phyloP scores from a whole-genome alignment of 35 echinoderm and acorn worm genomes.

The Apostichopus parvimensis region DNA sequence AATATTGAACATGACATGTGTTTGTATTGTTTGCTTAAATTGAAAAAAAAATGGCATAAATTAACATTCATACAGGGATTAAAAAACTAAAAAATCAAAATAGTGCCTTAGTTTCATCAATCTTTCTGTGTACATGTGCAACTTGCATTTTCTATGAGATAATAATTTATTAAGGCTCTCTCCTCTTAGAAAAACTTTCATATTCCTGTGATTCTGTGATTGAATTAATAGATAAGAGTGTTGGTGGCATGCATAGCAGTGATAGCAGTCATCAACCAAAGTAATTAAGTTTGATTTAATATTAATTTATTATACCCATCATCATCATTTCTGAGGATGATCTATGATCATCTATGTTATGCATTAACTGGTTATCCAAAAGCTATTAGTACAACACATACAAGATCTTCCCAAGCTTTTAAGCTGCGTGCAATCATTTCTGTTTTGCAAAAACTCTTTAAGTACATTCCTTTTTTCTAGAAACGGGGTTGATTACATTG shows the following conservation, averaged over 20 bases:
- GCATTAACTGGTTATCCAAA: neutral
- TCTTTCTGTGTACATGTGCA: neutral
- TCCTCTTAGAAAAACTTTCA: neutral
- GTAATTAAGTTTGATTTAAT: neutral
- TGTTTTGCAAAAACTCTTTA: no score
- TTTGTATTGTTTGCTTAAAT: no score
- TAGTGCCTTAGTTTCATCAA: neutral
- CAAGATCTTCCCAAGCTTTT: no score
- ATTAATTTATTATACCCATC: neutral
- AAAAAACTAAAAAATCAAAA: neutral
- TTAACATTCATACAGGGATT: neutral
- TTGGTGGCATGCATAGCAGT: neutral
- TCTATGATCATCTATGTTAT: neutral
- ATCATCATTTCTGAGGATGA: neutral
- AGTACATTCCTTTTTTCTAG: neutral
- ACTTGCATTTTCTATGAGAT: neutral
- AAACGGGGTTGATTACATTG: neutral
- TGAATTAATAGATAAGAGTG: neutral
- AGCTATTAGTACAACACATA: no score
- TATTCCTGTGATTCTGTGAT: neutral
- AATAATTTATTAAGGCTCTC: neutral
- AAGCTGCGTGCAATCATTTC: no score
- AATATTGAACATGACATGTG: no score
- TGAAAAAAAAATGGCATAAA: no score
- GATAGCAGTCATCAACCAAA: neutral